Conservation (phyloP, 92 coral and sea anemone species). For the Parazoanthus atlanticus region DNA sequence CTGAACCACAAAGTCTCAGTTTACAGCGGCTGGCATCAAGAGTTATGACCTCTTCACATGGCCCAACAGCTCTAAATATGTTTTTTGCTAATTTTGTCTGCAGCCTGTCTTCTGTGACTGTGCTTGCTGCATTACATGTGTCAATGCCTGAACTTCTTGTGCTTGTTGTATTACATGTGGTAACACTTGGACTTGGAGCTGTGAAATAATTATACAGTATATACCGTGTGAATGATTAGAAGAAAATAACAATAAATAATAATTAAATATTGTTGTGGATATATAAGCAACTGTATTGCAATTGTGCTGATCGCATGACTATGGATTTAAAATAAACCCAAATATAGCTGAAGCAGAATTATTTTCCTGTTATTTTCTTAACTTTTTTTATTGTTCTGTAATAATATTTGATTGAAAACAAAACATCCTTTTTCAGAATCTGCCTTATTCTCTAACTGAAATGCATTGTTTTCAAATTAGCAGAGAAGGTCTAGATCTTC, state of each 20-base stretch:
- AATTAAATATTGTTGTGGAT: not conserved
- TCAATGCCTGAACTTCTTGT: too few relatives aligned
- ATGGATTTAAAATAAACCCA: too few relatives aligned
- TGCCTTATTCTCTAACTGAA: too few relatives aligned
- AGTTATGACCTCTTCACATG: conserved; percentile 3
- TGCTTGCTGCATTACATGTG: not conserved
- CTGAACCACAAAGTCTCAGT: conserved; percentile 2
- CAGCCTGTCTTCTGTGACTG: conserved; percentile 1
- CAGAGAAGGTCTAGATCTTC: too few relatives aligned
- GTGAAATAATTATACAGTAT: not conserved
- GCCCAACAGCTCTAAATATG: not conserved
- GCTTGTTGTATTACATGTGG: too few relatives aligned
- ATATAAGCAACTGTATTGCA: not conserved
- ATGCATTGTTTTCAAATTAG: too few relatives aligned
- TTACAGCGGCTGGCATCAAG: not conserved
- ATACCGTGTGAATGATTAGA: not conserved
- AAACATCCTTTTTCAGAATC: too few relatives aligned
- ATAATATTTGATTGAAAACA: too few relatives aligned
- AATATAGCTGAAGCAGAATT: too few relatives aligned
- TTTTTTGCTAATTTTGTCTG: conserved; percentile 1
- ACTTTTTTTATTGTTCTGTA: too few relatives aligned
- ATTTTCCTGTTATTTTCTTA: too few relatives aligned
- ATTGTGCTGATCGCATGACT: too few relatives aligned
- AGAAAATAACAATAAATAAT: not conserved
- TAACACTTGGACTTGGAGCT: not conserved